Evolutionary conservation across 2,888 invertebrate species (phyloP).

Genomic region (Hydropsyche betteni): DNA sequence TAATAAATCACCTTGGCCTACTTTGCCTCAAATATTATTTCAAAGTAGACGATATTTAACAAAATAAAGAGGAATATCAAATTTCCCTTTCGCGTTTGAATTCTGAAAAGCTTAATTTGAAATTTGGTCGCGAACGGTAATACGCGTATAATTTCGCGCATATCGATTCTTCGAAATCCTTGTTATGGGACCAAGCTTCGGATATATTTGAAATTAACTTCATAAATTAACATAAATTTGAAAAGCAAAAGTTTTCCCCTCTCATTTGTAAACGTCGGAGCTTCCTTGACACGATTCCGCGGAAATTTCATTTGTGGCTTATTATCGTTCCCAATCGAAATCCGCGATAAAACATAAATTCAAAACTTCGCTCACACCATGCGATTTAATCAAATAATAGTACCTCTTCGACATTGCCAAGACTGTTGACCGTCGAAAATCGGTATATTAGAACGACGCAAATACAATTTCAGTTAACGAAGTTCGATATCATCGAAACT

Average conservation of each 20-base stretch:
- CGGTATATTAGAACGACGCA: too few species aligned
- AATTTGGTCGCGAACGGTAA: too few species aligned
- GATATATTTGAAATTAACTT: slow-evolving; percentile 39
- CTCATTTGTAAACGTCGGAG: neutral
- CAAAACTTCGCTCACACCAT: neutral
- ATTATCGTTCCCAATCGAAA: slow-evolving; percentile 18
- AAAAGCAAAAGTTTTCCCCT: slow-evolving; percentile 12
- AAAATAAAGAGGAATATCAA: too few species aligned
- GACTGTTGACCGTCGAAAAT: too few species aligned
- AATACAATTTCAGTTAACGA: too few species aligned
- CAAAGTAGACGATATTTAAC: neutral
- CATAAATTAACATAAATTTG: slow-evolving; percentile 42
- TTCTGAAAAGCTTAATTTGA: too few species aligned
- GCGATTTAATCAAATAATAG: too few species aligned
- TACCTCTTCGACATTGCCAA: too few species aligned
- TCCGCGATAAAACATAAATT: slow-evolving; percentile 19
- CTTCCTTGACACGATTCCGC: neutral
- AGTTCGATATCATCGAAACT: too few species aligned
- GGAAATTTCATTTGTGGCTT: slow-evolving; percentile 23
- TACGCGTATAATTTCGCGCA: slow-evolving; percentile 13
- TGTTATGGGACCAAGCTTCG: slow-evolving; percentile 23
- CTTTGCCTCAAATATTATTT: neutral
- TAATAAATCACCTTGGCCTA: too few species aligned
- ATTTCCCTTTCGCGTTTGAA: too few species aligned
- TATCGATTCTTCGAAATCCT: slow-evolving; percentile 40